Conservation (phyloP, 2,113 vertebrate genomes). For the Prolemur simus region DNA sequence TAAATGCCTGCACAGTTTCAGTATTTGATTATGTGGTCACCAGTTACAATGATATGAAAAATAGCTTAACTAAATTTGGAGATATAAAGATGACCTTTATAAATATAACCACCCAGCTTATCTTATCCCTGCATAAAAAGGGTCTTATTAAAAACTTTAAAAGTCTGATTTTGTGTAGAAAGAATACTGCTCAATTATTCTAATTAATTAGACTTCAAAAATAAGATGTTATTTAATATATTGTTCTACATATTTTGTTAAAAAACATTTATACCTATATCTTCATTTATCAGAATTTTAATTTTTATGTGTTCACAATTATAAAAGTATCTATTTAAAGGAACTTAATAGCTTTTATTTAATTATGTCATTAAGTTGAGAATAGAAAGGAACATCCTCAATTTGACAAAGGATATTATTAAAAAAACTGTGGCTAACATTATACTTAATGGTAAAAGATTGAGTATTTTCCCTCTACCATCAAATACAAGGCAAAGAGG, state of each 20-base stretch:
- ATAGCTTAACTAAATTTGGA: background rate
- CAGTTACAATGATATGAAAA: background rate
- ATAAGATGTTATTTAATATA: background rate
- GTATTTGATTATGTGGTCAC: background rate
- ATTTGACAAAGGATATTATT: background rate
- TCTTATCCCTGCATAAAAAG: background rate
- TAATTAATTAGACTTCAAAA: background rate
- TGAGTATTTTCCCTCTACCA: background rate
- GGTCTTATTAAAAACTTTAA: background rate
- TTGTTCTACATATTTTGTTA: background rate
- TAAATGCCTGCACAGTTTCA: background rate
- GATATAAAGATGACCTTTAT: background rate
- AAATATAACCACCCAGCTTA: background rate
- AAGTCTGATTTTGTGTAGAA: background rate
- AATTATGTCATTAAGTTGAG: background rate
- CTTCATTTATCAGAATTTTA: background rate
- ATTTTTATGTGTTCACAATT: background rate
- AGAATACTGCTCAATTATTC: background rate
- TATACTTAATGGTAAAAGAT: background rate
- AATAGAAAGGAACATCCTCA: background rate
- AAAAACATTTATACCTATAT: background rate
- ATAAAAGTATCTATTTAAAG: background rate
- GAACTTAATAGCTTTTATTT: background rate
- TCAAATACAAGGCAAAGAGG: background rate
- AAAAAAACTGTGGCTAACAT: background rate